These are phyloP conservation scores for Hesperophylax magnus DNA, from an alignment of 1,140 invertebrate genomes.

Conservation along the genomic window DNA sequence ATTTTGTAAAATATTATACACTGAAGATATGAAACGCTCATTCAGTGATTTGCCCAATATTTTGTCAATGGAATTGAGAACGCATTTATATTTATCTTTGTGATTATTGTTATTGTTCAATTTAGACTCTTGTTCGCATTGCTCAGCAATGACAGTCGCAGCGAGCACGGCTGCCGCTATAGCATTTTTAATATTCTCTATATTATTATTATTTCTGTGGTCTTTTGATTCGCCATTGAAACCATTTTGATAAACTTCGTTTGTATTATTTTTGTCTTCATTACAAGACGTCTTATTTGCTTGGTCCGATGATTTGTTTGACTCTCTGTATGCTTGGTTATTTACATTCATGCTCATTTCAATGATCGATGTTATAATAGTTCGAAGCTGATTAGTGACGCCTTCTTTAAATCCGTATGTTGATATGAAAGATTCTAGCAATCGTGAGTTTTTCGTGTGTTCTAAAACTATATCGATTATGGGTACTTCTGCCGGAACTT, in stretches of 20 bases:
- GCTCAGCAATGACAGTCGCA: slow-evolving; percentile 70
- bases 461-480: slow-evolving; percentile 75
- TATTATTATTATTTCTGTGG: slow-evolving; percentile 61
- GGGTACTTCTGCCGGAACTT: slow-evolving; percentile 74
- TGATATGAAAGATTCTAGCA: slow-evolving; percentile 68
- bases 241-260: slow-evolving; percentile 55
- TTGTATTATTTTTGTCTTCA: slow-evolving; percentile 35
- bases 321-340: slow-evolving; percentile 60
- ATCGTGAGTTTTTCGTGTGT: slow-evolving; percentile 69
- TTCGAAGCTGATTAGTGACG: slow-evolving; percentile 69
- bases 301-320: slow-evolving; percentile 49
- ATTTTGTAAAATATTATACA: slow-evolving; percentile 68
- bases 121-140: slow-evolving; percentile 67
- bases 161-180: slow-evolving; percentile 73
- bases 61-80: slow-evolving; percentile 72
- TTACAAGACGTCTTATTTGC: neutral
- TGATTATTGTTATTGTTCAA: slow-evolving; percentile 60
- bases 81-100: slow-evolving; percentile 70
- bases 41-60: slow-evolving; percentile 66
- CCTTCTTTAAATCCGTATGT: slow-evolving; percentile 69
- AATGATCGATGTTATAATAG: slow-evolving; percentile 68
- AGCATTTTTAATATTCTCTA: slow-evolving; percentile 70
- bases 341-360: slow-evolving; percentile 70
- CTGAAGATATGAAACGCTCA: slow-evolving; percentile 66
- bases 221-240: slow-evolving; percentile 56